A percentile compares a stretch with the other conserved stretches of the same genome.
phyloP scores from a whole-genome alignment of 2,888 invertebrate species.

The Rhorus exstirpatorius region DNA sequence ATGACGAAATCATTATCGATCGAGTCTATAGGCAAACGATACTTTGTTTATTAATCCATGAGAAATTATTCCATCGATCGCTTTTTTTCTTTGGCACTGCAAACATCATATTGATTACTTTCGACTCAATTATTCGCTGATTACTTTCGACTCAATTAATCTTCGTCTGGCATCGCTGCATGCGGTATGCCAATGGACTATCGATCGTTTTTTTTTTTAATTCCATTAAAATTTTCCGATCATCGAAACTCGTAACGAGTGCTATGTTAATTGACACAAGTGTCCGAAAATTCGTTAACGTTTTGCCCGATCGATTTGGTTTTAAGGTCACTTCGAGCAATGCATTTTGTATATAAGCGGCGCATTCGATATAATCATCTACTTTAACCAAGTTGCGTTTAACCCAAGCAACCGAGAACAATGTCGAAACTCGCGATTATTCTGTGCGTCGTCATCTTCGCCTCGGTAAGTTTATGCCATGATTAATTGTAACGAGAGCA shows the following conservation, averaged over 20 bases:
- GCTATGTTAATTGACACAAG: constrained; percentile 73
- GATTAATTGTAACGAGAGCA: not conserved
- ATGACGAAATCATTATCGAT: not conserved
- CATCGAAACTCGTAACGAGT: not conserved
- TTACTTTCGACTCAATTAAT: not conserved
- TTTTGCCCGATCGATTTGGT: constrained; percentile 4
- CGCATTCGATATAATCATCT: constrained; percentile 7
- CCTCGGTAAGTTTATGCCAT: constrained; percentile 71
- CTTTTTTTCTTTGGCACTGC: no score
- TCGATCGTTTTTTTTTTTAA: not conserved
- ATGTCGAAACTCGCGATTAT: constrained; percentile 73
- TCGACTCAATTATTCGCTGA: not conserved
- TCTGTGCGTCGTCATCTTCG: constrained; percentile 65
- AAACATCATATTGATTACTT: not conserved
- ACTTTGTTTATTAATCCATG: not conserved
- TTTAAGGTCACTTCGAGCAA: not conserved
- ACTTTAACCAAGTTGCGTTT: constrained; percentile 17
- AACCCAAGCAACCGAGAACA: constrained; percentile 34
- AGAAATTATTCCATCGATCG: not conserved
- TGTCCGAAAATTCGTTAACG: constrained; percentile 59
- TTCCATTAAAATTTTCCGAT: not conserved
- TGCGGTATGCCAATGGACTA: no score
- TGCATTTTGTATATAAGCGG: constrained; percentile 54
- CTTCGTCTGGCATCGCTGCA: not conserved
- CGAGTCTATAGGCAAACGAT: not conserved